Base-by-base conservation (phyloP, 2,797 vertebrate species). In the Picus viridis region DNA sequence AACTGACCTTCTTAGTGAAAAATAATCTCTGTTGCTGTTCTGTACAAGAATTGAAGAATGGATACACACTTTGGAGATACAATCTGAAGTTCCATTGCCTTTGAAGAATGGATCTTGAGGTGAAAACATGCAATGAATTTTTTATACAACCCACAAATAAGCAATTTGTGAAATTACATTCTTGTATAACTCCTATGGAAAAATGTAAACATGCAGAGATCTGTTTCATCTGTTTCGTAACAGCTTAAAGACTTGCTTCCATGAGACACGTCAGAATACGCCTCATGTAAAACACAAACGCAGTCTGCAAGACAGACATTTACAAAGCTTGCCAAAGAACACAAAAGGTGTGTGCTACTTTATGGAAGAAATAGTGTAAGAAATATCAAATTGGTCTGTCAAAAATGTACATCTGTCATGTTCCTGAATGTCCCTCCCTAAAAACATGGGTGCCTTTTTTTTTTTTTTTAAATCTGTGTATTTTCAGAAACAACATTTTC, bases 401-500 rank as follows among this genome's bases (percentile, higher is more conserved):
- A 78, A 95, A 90, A 82, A 84, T 83, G 43, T 72, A 41, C 41
- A 47, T 56, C 61, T 80, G 41, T 53, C 49, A 24, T 39, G 16
- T 85, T 95, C 45, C n/a, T 74, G 62, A 71, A 76, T 76, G 49
- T 69, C 86, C 39, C 18, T 94, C 47, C 72, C 67, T 83, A 81
- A 81, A 87, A 86, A 73, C 27, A 59, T 70, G 75, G 67, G 41
- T 32, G 61, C 43, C 39, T 81, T 87, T 80, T 61, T 30, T 57
- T n/a, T 20, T 19, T n/a, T 57, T 19, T 10, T 22, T 12, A 10
- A 54, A 29, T 79, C 64, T 4, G 22, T 90, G 4, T 81, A 82
- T 95, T 95, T 97, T 91, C 94, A 88, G 88, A 94, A 95, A 94
- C 68, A 30, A 78, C 34, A 24, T 32, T 89, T 73, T 88, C 86